Evolutionary conservation across 2,113 vertebrate species (phyloP).

Genomic region (Dicrurus megarhynchus): DNA sequence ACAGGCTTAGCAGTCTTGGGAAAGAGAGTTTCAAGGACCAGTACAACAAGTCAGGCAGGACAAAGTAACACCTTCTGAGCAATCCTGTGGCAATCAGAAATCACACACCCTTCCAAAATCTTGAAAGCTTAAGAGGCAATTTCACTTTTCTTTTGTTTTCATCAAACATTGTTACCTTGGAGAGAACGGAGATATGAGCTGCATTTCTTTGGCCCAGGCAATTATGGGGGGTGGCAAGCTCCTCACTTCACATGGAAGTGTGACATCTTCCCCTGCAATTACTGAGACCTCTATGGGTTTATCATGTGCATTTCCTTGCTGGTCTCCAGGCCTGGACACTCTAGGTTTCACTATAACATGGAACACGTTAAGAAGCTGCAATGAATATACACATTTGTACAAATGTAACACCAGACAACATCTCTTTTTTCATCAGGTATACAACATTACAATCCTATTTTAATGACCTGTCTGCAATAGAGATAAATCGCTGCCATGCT

Average conservation of each 20-base stretch:
- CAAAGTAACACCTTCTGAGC: background rate
- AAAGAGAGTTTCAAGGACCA: background rate
- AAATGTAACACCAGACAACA: background rate
- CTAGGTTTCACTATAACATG: constrained; percentile 86
- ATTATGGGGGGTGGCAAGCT: constrained; percentile 89
- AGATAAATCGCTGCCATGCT: background rate
- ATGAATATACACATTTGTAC: background rate
- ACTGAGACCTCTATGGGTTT: constrained; percentile 80
- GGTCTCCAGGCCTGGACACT: constrained; percentile 62
- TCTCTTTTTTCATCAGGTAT: background rate
- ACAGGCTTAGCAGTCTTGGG: background rate
- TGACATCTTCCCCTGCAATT: constrained; percentile 81
- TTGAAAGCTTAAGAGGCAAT: background rate
- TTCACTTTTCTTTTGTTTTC: background rate
- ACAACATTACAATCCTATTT: background rate
- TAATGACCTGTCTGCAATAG: background rate
- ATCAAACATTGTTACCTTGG: constrained; percentile 76
- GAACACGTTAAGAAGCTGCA: constrained; percentile 2
- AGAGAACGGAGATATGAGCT: constrained; percentile 93
- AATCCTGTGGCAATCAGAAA: background rate
- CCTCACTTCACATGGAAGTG: constrained; percentile 89
- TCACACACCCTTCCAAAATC: background rate
- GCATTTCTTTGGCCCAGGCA: constrained; percentile 91
- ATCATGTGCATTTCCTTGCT: constrained; percentile 52
- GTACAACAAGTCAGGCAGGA: background rate